phyloP scores from a whole-genome alignment of 2,888 invertebrate genomes.

The Erpobdella octoculata region DNA sequence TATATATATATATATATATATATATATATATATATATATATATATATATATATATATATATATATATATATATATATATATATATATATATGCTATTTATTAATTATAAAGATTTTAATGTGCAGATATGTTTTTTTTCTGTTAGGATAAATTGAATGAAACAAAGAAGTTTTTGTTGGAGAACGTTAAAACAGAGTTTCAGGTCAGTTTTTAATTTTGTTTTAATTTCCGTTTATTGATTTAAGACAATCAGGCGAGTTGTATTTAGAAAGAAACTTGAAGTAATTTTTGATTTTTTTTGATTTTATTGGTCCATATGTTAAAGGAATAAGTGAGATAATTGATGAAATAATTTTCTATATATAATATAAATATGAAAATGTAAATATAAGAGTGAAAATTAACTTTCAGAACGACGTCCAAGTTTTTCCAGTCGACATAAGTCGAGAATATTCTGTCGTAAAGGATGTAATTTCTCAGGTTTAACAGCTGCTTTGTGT shows the following conservation, averaged over 20 bases:
- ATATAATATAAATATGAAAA: too few species aligned
- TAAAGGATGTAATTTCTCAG: not conserved
- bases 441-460: not conserved
- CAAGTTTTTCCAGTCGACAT: constrained; percentile 5
- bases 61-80: not conserved
- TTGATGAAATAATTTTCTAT: too few species aligned
- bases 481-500: not conserved
- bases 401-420: not conserved
- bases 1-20: constrained; percentile 1
- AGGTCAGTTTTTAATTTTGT: constrained; percentile 7
- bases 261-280: not conserved
- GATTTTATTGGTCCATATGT: too few species aligned
- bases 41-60: too few species aligned
- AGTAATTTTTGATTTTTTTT: not conserved
- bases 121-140: not conserved
- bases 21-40: too few species aligned
- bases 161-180: not conserved
- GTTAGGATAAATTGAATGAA: constrained; percentile 12
- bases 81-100: not conserved
- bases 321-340: too few species aligned
- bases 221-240: not conserved
- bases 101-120: not conserved
- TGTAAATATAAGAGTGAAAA: not conserved
- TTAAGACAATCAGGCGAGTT: not conserved
- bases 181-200: not conserved